A percentile compares a stretch with the other conserved stretches of the same genome.
These are phyloP conservation scores for Pangasianodon gigas DNA, from an alignment of 2,113 vertebrate genomes.

Conservation along the genomic window DNA sequence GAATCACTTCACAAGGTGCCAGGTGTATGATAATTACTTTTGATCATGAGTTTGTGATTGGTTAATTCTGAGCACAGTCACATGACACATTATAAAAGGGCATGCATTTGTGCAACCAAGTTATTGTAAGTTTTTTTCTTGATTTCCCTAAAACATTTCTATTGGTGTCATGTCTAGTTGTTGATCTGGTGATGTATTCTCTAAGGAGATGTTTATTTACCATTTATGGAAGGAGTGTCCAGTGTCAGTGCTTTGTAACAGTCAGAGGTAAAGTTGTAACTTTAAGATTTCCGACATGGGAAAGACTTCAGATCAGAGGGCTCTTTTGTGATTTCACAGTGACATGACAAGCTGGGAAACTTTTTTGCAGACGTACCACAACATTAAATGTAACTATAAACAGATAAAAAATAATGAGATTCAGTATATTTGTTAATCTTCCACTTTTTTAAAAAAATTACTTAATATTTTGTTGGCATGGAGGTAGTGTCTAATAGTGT, in stretches of 20 bases:
- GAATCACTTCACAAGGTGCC: not conserved
- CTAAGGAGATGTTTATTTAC: not conserved
- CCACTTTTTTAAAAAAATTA: not conserved
- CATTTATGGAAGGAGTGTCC: not conserved
- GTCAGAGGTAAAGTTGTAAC: not conserved
- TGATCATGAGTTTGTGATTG: no score
- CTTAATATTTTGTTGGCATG: not conserved
- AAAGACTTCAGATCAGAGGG: not conserved
- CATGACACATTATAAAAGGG: not conserved
- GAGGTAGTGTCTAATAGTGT: not conserved
- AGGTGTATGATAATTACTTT: not conserved
- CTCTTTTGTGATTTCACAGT: not conserved
- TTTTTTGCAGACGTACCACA: not conserved
- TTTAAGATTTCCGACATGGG: not conserved
- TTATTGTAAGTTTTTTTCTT: no score
- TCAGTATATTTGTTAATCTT: not conserved
- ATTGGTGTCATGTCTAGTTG: not conserved
- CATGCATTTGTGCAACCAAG: not conserved
- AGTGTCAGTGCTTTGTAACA: not conserved
- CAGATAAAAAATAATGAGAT: not conserved
- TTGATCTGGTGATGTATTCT: not conserved
- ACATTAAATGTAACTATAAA: not conserved
- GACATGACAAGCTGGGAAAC: not conserved
- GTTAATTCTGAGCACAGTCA: no score
- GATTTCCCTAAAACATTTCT: not conserved